Percentiles rank a stretch among this genome's conserved stretches.
phyloP scores from a whole-genome alignment of 2,113 vertebrate genomes.

The Ascaphus truei region DNA sequence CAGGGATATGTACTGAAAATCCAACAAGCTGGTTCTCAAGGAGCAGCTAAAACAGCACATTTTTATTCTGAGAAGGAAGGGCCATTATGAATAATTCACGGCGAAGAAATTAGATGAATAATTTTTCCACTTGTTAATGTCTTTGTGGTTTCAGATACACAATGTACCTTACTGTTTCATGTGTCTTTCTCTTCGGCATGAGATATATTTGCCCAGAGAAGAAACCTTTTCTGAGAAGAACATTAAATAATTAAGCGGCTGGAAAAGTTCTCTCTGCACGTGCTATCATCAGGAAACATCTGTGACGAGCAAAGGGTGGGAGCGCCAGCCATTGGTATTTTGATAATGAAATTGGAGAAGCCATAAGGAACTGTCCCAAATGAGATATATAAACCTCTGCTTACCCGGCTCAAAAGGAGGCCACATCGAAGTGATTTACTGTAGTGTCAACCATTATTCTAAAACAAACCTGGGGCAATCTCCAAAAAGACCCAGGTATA shows the following conservation, averaged over 20 bases:
- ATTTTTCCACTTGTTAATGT: constrained; percentile 10
- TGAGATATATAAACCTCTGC: too few species aligned
- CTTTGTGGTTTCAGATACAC: not conserved
- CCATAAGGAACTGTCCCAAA: too few species aligned
- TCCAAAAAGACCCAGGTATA: too few species aligned
- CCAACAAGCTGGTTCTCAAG: not conserved
- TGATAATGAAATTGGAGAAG: too few species aligned
- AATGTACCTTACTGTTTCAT: not conserved
- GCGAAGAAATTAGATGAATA: constrained; percentile 22
- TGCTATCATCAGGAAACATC: too few species aligned
- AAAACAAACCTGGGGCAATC: too few species aligned
- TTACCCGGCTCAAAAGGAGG: too few species aligned
- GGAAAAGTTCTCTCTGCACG: too few species aligned
- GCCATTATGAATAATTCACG: constrained; percentile 15
- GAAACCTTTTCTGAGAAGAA: not conserved
- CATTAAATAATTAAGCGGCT: not conserved
- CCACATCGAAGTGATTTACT: too few species aligned
- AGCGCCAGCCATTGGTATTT: too few species aligned
- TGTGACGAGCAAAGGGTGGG: too few species aligned
- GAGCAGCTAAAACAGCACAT: not conserved
- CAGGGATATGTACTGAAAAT: not conserved
- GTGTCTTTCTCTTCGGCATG: not conserved
- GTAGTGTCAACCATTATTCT: too few species aligned
- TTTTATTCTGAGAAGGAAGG: not conserved
- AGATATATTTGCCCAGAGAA: constrained; percentile 1